Evolutionary conservation across 2,113 vertebrate genomes (phyloP), one percentile per base, ranked within the genome.

Genomic region (Silurus meridionalis): DNA sequence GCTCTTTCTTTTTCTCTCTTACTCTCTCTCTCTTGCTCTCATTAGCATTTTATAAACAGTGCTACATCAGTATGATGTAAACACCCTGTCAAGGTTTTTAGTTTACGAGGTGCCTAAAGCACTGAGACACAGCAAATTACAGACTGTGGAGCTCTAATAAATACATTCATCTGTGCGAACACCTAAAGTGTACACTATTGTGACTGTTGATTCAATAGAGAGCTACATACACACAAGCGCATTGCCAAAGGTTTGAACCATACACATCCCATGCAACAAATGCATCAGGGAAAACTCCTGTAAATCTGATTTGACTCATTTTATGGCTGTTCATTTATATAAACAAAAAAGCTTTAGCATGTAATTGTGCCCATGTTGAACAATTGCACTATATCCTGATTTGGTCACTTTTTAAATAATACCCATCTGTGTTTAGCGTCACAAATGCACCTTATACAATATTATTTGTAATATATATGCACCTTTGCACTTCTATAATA

Each of bases 41-140:
- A 77, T 53, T 77, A 77, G 50, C 50, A 77, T 77, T 77, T 55
- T 77, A 25, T 77, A 77, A 55, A 77, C 50, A 53, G 10, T 50
- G n/a, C 50, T 53, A 55, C 50, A 55, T 53, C 74, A 55, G 11
- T 15, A 77, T 77, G 50, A 77, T 50, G 48, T 74, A 23, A 52
- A 75, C 71, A 50, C 46, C 10, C 50, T 77, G 72, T 75, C 72
- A 52, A 75, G 52, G 50, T 55, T 14, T 75, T 53, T 77, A 14
- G 10, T 77, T 53, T 77, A 77, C 6, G 52, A 53, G 74, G 50
- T 25, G 52, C 74, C 74, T 55, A 77, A 77, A 55, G 52, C 74
- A 77, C 11, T 52, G 48, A 52, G 4, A 75, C 8, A 13, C 72
- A 21, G 13, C 48, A 52, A 75, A 75, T 75, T 52, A 52, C 48